These are phyloP conservation scores for Drosophila ercepeae DNA, from an alignment of 1,140 invertebrate species.

Conservation along the genomic window DNA sequence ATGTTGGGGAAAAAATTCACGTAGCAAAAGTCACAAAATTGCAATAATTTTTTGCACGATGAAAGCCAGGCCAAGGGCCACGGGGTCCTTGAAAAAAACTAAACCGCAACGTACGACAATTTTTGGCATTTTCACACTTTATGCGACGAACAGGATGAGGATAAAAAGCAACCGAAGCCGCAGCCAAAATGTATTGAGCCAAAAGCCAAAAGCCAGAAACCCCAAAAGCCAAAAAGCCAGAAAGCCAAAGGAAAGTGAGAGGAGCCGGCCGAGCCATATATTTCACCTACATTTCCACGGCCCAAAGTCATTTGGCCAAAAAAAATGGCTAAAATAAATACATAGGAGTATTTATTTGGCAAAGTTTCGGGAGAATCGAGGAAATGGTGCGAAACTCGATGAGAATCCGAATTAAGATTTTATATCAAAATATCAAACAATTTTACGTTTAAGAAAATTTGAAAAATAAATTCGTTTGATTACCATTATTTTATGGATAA, in stretches of 20 bases:
- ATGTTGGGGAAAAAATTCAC: slow-evolving; percentile 49
- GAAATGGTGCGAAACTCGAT: too few relatives aligned
- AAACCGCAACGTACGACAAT: slow-evolving; percentile 70
- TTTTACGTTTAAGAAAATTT: too few relatives aligned
- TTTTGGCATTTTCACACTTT: slow-evolving; percentile 77
- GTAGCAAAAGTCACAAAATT: slow-evolving; percentile 73
- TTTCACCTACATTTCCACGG: neutral
- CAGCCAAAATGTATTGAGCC: slow-evolving; percentile 10
- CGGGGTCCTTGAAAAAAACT: slow-evolving; percentile 32
- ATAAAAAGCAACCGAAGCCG: slow-evolving; percentile 25
- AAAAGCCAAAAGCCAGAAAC: neutral
- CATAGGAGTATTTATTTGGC: neutral
- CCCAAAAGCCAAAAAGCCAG: neutral
- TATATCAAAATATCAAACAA: too few relatives aligned
- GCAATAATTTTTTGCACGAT: slow-evolving; percentile 63
- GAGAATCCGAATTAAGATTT: neutral
- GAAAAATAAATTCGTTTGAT: too few relatives aligned
- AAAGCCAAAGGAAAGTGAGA: neutral
- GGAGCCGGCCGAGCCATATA: neutral
- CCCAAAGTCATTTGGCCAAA: too few relatives aligned
- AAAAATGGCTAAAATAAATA: neutral
- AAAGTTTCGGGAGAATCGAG: neutral
- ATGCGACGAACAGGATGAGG: slow-evolving; percentile 43
- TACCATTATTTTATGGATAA: too few relatives aligned
- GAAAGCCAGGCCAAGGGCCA: slow-evolving; percentile 15